Base-by-base conservation (phyloP, 2,113 vertebrate genomes). In the Trinectes maculatus region DNA sequence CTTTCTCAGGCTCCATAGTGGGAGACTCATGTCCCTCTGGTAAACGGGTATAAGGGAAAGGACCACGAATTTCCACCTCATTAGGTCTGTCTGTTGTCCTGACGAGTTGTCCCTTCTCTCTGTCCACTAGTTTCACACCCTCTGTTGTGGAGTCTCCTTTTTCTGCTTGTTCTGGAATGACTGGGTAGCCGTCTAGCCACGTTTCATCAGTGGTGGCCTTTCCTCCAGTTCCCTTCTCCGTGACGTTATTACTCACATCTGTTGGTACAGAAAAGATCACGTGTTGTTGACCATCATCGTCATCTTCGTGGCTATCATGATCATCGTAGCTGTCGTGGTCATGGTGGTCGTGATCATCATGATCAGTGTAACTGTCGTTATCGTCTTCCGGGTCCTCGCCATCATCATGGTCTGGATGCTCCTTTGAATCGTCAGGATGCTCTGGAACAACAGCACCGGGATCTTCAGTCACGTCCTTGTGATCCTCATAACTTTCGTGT, bases 101-200 rank as follows among this genome's bases (percentile, higher is more conserved):
- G 16, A 55, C 34, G 9, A 39, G 58, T 36, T 34, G 48, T 2
- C 47, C 74, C 10, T 47, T 77, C 8, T 39, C 73, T 34, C 8
- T 37, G 1, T 77, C 76, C 26, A 60, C 77, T 22, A 53, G 58
- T 1, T 43, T 6, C 0, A 43, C 3, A 8, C 21, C 42, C 0
- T 92, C 90, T 15, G 89, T 92, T 69, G 92, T 91, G 0, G 94
- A 94, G 19, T 74, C 74, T 1, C 54, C 54, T 59, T 89, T 92
- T 47, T 89, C 83, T 0, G 73, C 77, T 26, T 87, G 92, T 31
- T 92, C 92, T 0, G 90, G 90, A 0, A 88, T 89, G 46, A 97
- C 91, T 7, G 96, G 95, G 69, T 97, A 95, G 52, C 96, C 96
- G 1, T 98, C 96, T 39, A 98, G 64, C 96, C 96, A 98, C 0